Percentiles rank a stretch among this genome's conserved stretches.
phyloP scores from a whole-genome alignment of 2,797 vertebrate species.

The Spinus pinus region DNA sequence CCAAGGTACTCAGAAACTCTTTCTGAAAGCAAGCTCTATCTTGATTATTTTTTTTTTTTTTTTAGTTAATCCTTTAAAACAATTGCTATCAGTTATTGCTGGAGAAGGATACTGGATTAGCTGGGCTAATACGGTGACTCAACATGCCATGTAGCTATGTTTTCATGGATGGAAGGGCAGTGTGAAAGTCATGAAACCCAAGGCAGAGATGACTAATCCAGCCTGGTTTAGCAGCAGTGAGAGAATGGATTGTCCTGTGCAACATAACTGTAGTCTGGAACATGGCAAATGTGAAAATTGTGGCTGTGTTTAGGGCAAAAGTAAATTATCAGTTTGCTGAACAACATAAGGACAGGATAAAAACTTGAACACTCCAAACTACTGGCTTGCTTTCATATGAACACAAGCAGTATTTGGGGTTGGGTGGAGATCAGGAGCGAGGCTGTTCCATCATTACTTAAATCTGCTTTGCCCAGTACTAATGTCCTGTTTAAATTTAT shows the following conservation, averaged over 20 bases:
- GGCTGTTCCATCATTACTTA: neutral
- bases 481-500: conserved; percentile 33
- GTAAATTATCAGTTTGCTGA: neutral
- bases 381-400: neutral
- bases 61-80: neutral
- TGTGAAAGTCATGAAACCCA: neutral
- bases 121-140: neutral
- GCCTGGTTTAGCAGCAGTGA: neutral
- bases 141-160: neutral
- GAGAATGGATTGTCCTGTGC: neutral
- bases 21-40: neutral
- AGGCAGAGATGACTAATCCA: conserved; percentile 3
- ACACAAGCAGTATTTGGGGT: neutral
- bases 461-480: conserved; percentile 9
- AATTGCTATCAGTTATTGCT: neutral
- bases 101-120: neutral
- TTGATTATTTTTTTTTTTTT: neutral
- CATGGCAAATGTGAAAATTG: neutral
- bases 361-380: neutral
- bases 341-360: neutral
- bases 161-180: neutral
- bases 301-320: neutral
- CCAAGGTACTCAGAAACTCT: neutral
- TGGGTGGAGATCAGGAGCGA: conserved; percentile 11
- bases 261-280: neutral